phyloP scores from a whole-genome alignment of 2,888 invertebrate genomes.

The Volucella inanis region DNA sequence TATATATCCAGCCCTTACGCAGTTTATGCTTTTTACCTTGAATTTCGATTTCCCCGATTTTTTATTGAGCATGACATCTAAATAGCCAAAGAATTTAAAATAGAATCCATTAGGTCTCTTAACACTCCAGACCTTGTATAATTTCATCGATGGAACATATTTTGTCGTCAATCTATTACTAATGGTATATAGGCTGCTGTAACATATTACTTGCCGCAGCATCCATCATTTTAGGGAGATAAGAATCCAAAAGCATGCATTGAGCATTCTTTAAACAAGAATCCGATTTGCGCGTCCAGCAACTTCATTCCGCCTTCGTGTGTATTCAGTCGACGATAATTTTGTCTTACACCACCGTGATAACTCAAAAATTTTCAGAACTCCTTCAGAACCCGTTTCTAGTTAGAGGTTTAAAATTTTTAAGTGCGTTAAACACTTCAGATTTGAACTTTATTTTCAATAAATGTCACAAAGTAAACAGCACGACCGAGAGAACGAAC shows the following conservation, averaged over 20 bases:
- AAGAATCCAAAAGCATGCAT: too few species aligned
- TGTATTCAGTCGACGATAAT: too few species aligned
- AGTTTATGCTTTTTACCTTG: conserved; percentile 18
- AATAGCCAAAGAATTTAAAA: conserved; percentile 31
- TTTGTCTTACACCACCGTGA: too few species aligned
- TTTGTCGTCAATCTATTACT: conserved; percentile 49
- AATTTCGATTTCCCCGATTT: conserved; percentile 1
- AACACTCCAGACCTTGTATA: conserved; percentile 64
- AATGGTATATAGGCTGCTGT: too few species aligned
- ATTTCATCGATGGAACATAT: conserved; percentile 40
- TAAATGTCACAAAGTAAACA: conserved; percentile 70
- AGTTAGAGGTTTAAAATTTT: conserved; percentile 47
- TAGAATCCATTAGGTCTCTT: conserved; percentile 32
- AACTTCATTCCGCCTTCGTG: too few species aligned
- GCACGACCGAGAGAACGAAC: conserved; percentile 14
- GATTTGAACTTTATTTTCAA: conserved; percentile 53
- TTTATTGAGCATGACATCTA: conserved; percentile 14
- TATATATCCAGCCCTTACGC: conserved; percentile 15
- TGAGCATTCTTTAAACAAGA: too few species aligned
- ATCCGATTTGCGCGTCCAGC: too few species aligned
- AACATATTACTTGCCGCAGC: too few species aligned
- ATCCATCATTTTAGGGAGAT: too few species aligned
- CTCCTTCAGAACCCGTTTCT: too few species aligned
- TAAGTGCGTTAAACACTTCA: conserved; percentile 55
- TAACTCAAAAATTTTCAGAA: too few species aligned